Percentiles rank a stretch among this genome's conserved stretches.
Conservation (phyloP, 1,140 invertebrate species). For the Chelonus insularis region DNA sequence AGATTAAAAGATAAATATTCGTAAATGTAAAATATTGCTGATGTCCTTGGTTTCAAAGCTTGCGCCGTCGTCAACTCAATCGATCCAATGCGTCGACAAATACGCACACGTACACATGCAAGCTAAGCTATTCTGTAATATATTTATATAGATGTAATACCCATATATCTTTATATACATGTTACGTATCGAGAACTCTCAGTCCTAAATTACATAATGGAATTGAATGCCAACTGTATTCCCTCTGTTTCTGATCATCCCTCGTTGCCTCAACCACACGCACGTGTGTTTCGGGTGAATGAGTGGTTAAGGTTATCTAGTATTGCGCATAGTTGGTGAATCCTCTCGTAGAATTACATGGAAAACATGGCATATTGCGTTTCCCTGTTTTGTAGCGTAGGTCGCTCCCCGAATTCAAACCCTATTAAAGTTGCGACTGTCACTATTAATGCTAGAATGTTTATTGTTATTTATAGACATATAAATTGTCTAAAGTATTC, state of each 20-base stretch:
- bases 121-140: too few species aligned
- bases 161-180: not conserved
- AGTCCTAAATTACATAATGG: constrained; percentile 16
- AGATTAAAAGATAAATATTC: too few species aligned
- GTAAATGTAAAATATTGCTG: too few species aligned
- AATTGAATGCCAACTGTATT: constrained; percentile 24
- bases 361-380: constrained; percentile 12
- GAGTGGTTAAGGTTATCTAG: constrained; percentile 3
- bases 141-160: not conserved
- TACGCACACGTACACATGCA: too few species aligned
- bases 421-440: constrained; percentile 2
- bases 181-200: not conserved
- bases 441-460: not conserved
- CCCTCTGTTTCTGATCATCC: constrained; percentile 18
- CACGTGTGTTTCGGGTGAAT: constrained; percentile 12
- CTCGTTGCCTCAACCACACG: constrained; percentile 10
- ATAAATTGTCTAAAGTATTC: not conserved
- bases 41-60: too few species aligned
- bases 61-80: too few species aligned
- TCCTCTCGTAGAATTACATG: not conserved
- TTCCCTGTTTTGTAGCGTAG: constrained; percentile 2
- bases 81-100: too few species aligned
- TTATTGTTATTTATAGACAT: constrained; percentile 1
- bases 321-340: not conserved
- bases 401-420: not conserved